Evolutionary conservation across 1,140 invertebrate genomes (phyloP), one percentile per base, ranked within the genome.

Genomic region (Calliopsis andreniformis): DNA sequence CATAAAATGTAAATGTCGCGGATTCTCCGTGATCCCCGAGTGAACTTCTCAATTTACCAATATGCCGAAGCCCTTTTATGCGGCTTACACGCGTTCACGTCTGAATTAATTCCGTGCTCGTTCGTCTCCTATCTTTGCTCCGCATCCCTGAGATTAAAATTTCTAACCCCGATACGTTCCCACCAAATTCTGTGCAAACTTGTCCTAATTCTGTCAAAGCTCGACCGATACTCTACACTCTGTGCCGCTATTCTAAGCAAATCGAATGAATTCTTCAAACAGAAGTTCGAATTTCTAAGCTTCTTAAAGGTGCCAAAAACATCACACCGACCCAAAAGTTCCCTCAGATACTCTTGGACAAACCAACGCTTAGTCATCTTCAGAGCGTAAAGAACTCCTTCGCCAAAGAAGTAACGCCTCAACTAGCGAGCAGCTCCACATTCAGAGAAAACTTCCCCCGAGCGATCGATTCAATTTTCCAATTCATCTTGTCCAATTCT

Each of bases 1-100:
- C 78, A 73, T 81, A 86, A 86, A 85, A 85, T 85, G 80, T 83
- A 85, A 86, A 85, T 84, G 69, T 71, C 75, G 42, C 55, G 71
- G 69, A 77, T 80, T 80, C 59, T 8, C 59, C 78, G 42, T 66
- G 67, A 84, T 81, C 70, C 53, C 18, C 23, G 45, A 55, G 62
- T 78, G 79, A 81, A 79, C 51, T 67, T 83, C 70, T 83, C 76
- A 77, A 84, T 84, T 80, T 83, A 55, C 78, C 82, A 63, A 84
- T 83, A 84, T 39, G 47, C 53, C 56, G 20, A 43, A 25, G n/a
- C 55, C 45, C 20, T 75, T 83, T 75, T 73, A 82, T 83, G 51
- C 69, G 43, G 53, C 58, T 39, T 59, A 56, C 47, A 20, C 64
- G 20, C 45, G 49, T 82, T 69, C 63, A 42, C 43, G 20, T 45